Evolutionary conservation across 2,797 vertebrate genomes (phyloP).

Genomic region (Xenops minutus): DNA sequence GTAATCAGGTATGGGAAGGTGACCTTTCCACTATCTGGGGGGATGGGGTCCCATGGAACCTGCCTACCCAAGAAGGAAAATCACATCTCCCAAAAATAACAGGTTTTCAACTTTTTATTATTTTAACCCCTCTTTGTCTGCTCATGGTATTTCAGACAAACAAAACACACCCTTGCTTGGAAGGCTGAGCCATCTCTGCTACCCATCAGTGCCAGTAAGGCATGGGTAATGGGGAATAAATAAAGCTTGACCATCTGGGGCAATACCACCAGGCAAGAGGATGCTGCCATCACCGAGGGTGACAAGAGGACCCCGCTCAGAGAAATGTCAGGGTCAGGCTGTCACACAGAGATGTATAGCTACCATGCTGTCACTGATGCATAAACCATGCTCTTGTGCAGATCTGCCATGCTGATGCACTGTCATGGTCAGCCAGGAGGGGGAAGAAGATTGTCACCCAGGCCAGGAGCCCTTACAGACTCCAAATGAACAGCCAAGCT

Average conservation of each 20-base stretch:
- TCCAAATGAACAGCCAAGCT: background rate
- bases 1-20: conserved; percentile 17
- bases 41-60: background rate
- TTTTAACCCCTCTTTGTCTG: conserved; percentile 38
- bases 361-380: fast-evolving
- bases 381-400: background rate
- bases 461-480: background rate
- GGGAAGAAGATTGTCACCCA: background rate
- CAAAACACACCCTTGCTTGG: conserved; percentile 15
- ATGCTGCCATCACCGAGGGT: background rate
- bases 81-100: background rate
- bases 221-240: background rate
- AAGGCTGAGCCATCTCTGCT: background rate
- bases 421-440: background rate
- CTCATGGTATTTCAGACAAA: conserved; percentile 9
- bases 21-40: conserved; percentile 6
- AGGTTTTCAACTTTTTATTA: conserved; percentile 6
- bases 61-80: background rate
- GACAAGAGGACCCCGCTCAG: background rate
- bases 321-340: background rate
- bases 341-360: background rate
- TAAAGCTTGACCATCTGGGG: background rate
- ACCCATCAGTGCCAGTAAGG: background rate
- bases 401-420: background rate
- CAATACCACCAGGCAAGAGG: background rate